Percentiles rank a stretch among this genome's conserved stretches.
Evolutionary conservation across 1,140 invertebrate species (phyloP).

Genomic region (Stratiolaelaps scimitus): DNA sequence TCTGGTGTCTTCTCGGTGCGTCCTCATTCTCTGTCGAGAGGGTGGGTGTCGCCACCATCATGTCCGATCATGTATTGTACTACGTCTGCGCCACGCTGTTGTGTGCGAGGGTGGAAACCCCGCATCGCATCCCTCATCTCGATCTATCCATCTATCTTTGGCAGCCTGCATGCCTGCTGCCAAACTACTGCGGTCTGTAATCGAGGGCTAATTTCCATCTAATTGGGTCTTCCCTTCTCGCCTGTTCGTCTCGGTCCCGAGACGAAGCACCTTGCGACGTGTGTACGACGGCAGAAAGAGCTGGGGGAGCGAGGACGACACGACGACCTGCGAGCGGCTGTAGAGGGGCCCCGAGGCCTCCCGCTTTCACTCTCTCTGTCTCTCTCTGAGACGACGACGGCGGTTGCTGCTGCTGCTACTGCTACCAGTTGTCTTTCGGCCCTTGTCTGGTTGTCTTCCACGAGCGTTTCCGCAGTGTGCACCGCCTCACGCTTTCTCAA

Average conservation of each 20-base stretch:
- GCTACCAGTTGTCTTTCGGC: too few relatives aligned
- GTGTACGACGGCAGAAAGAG: background rate
- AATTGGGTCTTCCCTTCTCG: background rate
- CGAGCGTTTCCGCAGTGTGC: too few relatives aligned
- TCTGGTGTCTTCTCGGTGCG: too few relatives aligned
- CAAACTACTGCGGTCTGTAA: slow-evolving; percentile 3
- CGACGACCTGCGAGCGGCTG: too few relatives aligned
- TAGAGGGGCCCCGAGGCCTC: too few relatives aligned
- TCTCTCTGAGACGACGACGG: background rate
- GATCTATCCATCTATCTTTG: background rate
- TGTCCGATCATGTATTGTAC: background rate
- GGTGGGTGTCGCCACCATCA: background rate
- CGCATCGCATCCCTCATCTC: background rate
- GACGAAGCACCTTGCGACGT: background rate
- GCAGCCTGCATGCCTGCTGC: background rate
- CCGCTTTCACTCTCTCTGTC: background rate
- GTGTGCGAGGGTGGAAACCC: background rate
- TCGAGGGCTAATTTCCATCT: slow-evolving; percentile 27
- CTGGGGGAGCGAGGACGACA: too few relatives aligned
- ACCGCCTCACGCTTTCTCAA: too few relatives aligned
- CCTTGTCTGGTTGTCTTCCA: too few relatives aligned
- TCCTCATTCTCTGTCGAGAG: background rate
- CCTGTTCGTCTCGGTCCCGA: background rate
- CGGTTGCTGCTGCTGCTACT: background rate
- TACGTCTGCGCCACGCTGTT: background rate